A percentile compares a stretch with the other conserved stretches of the same genome.
phyloP scores from a whole-genome alignment of 2,113 vertebrate species.

The Coptodon rendalli region DNA sequence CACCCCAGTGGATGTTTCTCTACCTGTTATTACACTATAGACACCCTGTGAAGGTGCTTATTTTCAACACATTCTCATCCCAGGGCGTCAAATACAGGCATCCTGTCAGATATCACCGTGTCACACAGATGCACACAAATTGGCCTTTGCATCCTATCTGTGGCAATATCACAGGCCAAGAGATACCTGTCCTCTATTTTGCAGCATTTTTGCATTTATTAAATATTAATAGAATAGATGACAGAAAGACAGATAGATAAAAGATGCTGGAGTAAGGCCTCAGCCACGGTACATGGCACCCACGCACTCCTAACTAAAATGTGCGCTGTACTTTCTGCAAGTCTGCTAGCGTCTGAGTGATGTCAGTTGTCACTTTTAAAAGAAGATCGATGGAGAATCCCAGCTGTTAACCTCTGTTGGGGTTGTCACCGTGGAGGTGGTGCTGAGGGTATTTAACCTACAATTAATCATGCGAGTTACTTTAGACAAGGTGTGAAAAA shows the following conservation, averaged over 20 bases:
- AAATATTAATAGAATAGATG: background rate
- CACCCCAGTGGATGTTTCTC: slow-evolving; percentile 40
- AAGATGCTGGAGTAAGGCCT: background rate
- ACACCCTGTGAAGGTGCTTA: slow-evolving; percentile 35
- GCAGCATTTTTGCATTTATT: background rate
- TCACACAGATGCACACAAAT: background rate
- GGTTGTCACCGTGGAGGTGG: background rate
- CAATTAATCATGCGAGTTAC: background rate
- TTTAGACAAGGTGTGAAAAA: background rate
- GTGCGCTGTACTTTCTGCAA: background rate
- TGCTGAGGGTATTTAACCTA: background rate
- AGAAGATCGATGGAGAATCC: background rate
- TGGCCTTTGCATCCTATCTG: background rate
- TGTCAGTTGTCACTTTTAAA: background rate
- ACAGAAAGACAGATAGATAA: background rate
- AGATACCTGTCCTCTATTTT: background rate
- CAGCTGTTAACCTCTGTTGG: too few species aligned
- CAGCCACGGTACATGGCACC: background rate
- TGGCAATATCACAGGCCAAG: background rate
- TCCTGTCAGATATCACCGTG: background rate
- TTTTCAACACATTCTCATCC: background rate
- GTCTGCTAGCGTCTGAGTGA: background rate
- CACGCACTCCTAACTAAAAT: background rate
- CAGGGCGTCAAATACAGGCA: background rate
- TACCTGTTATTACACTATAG: slow-evolving; percentile 48